These are phyloP conservation scores for Eudemis profundana DNA, from an alignment of 2,888 invertebrate genomes.

Conservation along the genomic window DNA sequence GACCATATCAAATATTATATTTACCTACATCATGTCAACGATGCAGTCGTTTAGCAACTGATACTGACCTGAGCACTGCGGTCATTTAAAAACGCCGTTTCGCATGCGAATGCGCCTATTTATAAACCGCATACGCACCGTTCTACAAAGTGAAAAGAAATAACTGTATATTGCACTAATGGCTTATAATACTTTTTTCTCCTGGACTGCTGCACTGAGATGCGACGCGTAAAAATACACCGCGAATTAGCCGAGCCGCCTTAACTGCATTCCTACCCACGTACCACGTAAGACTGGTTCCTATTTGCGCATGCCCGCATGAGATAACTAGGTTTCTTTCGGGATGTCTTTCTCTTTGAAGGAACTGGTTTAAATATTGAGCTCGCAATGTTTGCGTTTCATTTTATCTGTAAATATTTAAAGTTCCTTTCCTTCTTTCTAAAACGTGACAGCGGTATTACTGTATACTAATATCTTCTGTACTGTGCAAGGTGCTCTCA, in stretches of 20 bases:
- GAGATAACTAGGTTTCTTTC: slow-evolving; percentile 17
- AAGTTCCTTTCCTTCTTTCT: background rate
- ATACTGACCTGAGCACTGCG: slow-evolving; percentile 17
- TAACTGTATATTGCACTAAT: background rate
- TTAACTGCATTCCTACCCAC: slow-evolving; percentile 35
- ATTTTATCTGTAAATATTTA: background rate
- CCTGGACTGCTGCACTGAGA: background rate
- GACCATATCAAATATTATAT: background rate
- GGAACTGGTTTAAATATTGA: background rate
- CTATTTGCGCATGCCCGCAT: slow-evolving; percentile 6
- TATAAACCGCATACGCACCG: slow-evolving; percentile 38
- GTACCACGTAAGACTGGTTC: slow-evolving; percentile 25
- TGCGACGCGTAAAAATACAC: slow-evolving; percentile 36
- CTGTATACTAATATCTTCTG: too few species aligned
- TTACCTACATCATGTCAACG: background rate
- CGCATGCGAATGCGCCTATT: slow-evolving; percentile 36
- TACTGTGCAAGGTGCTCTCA: too few species aligned
- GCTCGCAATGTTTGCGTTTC: background rate
- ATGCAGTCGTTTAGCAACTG: background rate
- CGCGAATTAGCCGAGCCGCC: slow-evolving; percentile 35
- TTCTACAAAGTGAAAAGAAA: background rate
- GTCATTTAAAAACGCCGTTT: slow-evolving; percentile 32
- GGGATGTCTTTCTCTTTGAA: slow-evolving; percentile 16
- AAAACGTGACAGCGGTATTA: background rate
- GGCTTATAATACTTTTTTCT: background rate